Percentiles rank a stretch among this genome's conserved stretches.
Evolutionary conservation across 1,140 invertebrate species (phyloP).

Genomic region (Drosophila tropicalis): DNA sequence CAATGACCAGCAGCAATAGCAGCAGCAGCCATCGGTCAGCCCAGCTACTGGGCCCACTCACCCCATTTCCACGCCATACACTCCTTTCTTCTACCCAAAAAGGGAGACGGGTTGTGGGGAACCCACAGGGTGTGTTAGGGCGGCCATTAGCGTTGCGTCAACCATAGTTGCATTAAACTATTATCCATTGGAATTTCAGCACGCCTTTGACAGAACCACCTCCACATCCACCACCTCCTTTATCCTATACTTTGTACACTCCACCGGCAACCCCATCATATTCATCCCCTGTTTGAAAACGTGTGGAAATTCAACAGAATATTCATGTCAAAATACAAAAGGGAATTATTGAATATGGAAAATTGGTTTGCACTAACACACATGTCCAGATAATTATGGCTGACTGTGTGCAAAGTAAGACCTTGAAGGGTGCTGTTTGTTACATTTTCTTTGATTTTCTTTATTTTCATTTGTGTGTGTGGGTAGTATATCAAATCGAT

Average conservation of each 20-base stretch:
- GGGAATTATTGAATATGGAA: conserved; percentile 1
- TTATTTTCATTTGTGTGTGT: not conserved
- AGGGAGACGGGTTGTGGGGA: conserved; percentile 1
- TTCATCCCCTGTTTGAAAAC: not conserved
- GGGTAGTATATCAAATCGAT: not conserved
- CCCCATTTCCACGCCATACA: conserved; percentile 18
- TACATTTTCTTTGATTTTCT: conserved; percentile 7
- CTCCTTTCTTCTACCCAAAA: too few relatives aligned
- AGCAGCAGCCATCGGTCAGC: conserved; percentile 36
- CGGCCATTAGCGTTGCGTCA: conserved; percentile 67
- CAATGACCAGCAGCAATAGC: conserved; percentile 32
- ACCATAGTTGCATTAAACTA: conserved; percentile 49
- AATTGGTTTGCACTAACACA: too few relatives aligned
- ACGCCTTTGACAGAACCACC: conserved; percentile 17
- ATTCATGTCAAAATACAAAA: conserved; percentile 9
- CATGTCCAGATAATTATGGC: too few relatives aligned
- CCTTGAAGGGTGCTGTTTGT: not conserved
- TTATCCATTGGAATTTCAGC: conserved; percentile 42
- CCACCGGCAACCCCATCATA: not conserved
- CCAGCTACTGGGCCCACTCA: conserved; percentile 59
- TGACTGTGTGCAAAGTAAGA: not conserved
- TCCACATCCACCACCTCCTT: not conserved
- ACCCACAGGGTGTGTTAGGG: conserved; percentile 17
- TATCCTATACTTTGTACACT: not conserved
- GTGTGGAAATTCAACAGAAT: conserved; percentile 8